Percentiles rank a stretch among this genome's conserved stretches.
Conservation (phyloP, 2,113 vertebrate species). For the Micronycteris hirsuta region DNA sequence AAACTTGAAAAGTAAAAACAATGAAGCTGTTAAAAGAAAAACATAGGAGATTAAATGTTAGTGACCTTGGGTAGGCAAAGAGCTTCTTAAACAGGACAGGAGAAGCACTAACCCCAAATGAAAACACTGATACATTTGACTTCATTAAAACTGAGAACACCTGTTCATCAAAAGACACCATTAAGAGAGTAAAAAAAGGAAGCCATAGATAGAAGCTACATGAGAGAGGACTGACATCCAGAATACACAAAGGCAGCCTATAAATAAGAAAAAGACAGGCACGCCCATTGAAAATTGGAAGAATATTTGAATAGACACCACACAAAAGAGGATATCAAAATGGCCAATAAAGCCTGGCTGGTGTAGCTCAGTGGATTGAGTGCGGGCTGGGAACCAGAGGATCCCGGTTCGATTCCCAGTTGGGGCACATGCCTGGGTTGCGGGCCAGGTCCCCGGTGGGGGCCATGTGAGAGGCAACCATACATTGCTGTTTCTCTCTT, state of each 20-base stretch:
- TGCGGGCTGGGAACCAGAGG: too few relatives aligned
- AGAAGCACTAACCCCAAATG: neutral
- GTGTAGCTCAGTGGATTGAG: too few relatives aligned
- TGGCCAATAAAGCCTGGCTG: neutral
- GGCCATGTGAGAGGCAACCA: too few relatives aligned
- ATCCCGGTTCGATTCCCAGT: too few relatives aligned
- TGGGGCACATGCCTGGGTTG: too few relatives aligned
- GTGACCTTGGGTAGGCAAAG: neutral
- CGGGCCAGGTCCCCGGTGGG: too few relatives aligned
- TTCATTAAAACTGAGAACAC: neutral
- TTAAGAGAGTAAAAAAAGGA: neutral
- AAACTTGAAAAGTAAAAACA: constrained; percentile 13
- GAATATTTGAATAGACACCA: neutral
- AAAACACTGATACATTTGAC: neutral
- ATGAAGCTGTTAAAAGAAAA: neutral
- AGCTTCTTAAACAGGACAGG: neutral
- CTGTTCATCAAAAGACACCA: neutral
- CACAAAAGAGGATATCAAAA: neutral
- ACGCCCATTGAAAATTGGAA: neutral
- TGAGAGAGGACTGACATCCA: neutral
- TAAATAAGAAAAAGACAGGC: neutral
- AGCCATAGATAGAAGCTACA: neutral
- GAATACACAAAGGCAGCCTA: neutral
- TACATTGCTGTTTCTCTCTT: too few relatives aligned
- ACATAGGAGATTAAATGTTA: neutral